Percentiles rank a stretch among this genome's conserved stretches.
These are phyloP conservation scores for Delia radicum DNA, from an alignment of 1,140 invertebrate species.

Conservation along the genomic window DNA sequence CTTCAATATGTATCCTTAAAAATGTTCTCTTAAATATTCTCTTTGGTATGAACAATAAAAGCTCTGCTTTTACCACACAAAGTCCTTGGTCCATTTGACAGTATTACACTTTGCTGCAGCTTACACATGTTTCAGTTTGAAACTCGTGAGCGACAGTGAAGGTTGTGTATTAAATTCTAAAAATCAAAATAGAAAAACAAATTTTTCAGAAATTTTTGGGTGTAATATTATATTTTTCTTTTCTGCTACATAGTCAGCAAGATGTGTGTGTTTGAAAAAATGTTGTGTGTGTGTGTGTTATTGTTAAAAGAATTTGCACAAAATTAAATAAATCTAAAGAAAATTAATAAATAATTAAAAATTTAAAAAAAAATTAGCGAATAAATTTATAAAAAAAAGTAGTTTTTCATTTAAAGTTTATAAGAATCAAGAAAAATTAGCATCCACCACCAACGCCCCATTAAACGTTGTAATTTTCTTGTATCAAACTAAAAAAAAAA, in stretches of 20 bases:
- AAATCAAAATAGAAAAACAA: neutral
- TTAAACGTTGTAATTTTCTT: slow-evolving; percentile 19
- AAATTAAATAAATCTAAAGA: neutral
- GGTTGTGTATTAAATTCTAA: slow-evolving; percentile 15
- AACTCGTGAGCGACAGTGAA: slow-evolving; percentile 27
- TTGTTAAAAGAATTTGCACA: no score
- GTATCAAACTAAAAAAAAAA: slow-evolving; percentile 12
- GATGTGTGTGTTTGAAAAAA: neutral
- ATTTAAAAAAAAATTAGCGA: neutral
- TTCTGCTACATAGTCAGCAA: neutral
- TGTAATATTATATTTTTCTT: slow-evolving; percentile 3
- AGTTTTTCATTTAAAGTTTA: no score
- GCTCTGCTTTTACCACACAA: slow-evolving; percentile 12
- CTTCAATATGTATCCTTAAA: neutral
- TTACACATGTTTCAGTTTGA: slow-evolving; percentile 22
- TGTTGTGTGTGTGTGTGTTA: no score
- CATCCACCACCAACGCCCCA: slow-evolving; percentile 15
- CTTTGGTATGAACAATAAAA: slow-evolving; percentile 5
- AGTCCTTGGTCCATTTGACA: slow-evolving; percentile 27
- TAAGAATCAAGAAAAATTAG: neutral
- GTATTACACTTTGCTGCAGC: slow-evolving; percentile 15
- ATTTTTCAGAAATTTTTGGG: slow-evolving; percentile 8
- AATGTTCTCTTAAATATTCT: neutral
- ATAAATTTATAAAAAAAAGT: neutral
- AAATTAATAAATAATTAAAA: neutral